These are phyloP conservation scores for Synergus laeviventris DNA, from an alignment of 2,888 invertebrate genomes.

Conservation along the genomic window DNA sequence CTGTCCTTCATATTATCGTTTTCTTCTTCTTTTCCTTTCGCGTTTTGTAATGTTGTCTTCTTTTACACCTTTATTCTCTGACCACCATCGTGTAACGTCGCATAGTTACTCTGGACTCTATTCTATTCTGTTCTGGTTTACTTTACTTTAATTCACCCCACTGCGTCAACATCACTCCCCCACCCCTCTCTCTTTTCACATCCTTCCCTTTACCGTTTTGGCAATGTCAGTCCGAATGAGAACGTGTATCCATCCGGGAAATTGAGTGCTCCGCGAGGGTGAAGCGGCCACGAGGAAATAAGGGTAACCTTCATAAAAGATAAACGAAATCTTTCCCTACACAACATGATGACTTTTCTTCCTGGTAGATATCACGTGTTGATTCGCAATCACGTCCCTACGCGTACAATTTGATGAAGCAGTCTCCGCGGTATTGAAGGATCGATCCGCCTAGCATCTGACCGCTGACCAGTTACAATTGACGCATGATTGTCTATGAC, in stretches of 20 bases:
- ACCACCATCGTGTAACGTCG: slow-evolving; percentile 44
- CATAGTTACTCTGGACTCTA: slow-evolving; percentile 41
- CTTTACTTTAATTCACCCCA: slow-evolving; percentile 33
- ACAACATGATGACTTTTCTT: slow-evolving; percentile 33
- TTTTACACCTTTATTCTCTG: slow-evolving; percentile 49
- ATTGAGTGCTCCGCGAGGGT: slow-evolving; percentile 63
- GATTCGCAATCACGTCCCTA: slow-evolving; percentile 27
- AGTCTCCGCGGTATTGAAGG: slow-evolving; percentile 38
- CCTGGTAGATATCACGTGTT: slow-evolving; percentile 32
- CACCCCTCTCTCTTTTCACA: slow-evolving; percentile 48
- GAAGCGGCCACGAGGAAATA: slow-evolving; percentile 56
- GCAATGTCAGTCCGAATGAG: slow-evolving; percentile 55
- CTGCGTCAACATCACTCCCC: slow-evolving; percentile 54
- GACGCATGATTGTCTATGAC: neutral
- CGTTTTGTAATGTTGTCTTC: slow-evolving; percentile 40
- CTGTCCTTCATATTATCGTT: slow-evolving; percentile 51
- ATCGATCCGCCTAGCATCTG: slow-evolving; percentile 37
- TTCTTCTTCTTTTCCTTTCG: slow-evolving; percentile 34
- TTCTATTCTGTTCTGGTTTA: slow-evolving; percentile 49
- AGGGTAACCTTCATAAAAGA: slow-evolving; percentile 51
- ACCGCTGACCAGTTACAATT: neutral
- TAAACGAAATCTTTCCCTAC: slow-evolving; percentile 53
- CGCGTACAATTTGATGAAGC: slow-evolving; percentile 1
- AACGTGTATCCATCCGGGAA: slow-evolving; percentile 64
- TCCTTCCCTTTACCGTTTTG: slow-evolving; percentile 56